These are phyloP conservation scores for Nycticebus coucang DNA, from an alignment of 2,113 vertebrate genomes.

Conservation along the genomic window DNA sequence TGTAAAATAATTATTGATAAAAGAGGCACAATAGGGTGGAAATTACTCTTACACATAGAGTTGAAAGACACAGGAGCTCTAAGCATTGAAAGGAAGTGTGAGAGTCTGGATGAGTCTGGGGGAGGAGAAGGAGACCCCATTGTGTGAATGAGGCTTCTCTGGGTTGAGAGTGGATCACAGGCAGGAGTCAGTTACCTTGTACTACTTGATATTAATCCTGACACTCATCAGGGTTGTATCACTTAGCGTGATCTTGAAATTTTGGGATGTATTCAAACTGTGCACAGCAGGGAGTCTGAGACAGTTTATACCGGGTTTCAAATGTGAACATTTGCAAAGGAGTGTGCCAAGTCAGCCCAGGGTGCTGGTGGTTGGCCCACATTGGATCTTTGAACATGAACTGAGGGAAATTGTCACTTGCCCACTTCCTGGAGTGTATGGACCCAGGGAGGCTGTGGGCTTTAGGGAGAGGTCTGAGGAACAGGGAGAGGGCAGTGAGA, in stretches of 20 bases:
- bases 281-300: not conserved
- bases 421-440: too few species aligned
- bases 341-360: not conserved
- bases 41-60: not conserved
- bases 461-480: not conserved
- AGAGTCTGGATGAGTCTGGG: not conserved
- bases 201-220: not conserved
- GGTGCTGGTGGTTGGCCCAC: not conserved
- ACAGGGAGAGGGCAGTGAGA: not conserved
- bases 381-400: not conserved
- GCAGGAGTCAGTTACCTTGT: not conserved
- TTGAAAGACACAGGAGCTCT: not conserved
- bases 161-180: not conserved
- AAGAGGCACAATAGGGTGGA: not conserved
- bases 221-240: not conserved
- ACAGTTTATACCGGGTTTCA: not conserved
- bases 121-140: not conserved
- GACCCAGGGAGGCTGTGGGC: not conserved
- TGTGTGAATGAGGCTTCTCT: not conserved
- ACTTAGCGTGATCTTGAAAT: not conserved
- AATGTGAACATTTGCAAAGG: not conserved
- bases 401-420: not conserved
- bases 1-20: slow-evolving; percentile 30
- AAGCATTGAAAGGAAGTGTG: not conserved
- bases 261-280: not conserved